Base-by-base conservation (phyloP, 2,113 vertebrate species). In the Marmota flaviventris region DNA sequence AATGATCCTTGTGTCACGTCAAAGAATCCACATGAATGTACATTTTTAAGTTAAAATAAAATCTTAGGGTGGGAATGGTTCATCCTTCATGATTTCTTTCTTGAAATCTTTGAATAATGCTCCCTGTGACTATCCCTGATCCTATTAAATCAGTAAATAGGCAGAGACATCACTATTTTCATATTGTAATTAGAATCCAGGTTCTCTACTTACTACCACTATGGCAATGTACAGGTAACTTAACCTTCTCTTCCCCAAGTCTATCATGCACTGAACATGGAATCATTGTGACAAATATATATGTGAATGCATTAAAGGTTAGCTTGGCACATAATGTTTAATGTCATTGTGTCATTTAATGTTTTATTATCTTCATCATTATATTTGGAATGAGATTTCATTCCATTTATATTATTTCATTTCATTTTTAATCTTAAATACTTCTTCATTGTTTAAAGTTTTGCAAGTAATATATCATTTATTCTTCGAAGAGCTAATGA, bases 41-140 rank as follows among this genome's bases (percentile, higher is more conserved):
- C 2, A 75, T 11, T 65, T 81, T 78, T 89, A 85, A 72, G 17
- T 70, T 91, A 92, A 93, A 85, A 76, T 81, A 89, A 84, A 94
- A 85, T 82, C 32, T 73, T 89, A 73, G 42, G 13, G 13, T 16
- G 0, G 42, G 0, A 8, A 42, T 32, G 48, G 45, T 78, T 90
- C n/a, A 89, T 85, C 7, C 82, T 94, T 85, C 25, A 67, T 37
- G 25, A 78, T 48, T 84, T 61, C 18, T 79, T 78, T 76, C 32
- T 92, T 93, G 34, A 70, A 24, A 16, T 1, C 76, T 83, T 58
- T 79, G 24, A 61, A 87, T 79, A 77, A 27, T 24, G 20, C 0
- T 32, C 82, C 63, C 29, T 53, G 20, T 82, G 39, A 84, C 70
- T 34, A 92, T 4, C 5, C 12, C 27, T 78, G 25, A 89, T 53